Evolutionary conservation across 1,140 invertebrate genomes (phyloP).

Genomic region (Acromyrmex echinatior): DNA sequence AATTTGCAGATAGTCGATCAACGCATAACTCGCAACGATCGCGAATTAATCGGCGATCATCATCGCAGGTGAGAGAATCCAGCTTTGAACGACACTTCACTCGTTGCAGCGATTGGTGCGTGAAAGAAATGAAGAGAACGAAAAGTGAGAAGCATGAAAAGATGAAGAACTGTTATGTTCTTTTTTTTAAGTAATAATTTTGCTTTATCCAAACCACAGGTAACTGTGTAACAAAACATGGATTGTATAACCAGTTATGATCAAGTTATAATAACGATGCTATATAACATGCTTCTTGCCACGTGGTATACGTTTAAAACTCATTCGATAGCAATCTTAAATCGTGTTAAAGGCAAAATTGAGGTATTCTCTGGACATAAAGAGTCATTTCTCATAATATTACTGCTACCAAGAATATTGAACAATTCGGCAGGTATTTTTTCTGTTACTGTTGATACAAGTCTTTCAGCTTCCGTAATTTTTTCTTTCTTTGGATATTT

Average conservation of each 20-base stretch:
- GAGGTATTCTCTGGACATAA: not conserved
- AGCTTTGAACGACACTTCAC: constrained; percentile 55
- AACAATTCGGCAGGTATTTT: not conserved
- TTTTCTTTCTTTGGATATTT: not conserved
- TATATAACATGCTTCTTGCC: not conserved
- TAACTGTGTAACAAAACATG: constrained; percentile 17
- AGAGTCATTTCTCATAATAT: constrained; percentile 29
- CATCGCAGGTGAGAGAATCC: constrained; percentile 71
- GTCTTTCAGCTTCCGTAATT: not conserved
- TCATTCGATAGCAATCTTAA: constrained; percentile 22
- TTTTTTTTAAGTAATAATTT: constrained; percentile 27
- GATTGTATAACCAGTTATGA: constrained; percentile 47
- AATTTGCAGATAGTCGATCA: constrained; percentile 82
- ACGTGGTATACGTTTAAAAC: not conserved
- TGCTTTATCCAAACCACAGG: constrained; percentile 33
- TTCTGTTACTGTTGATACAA: not conserved
- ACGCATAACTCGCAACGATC: constrained; percentile 76
- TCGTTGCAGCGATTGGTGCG: not conserved
- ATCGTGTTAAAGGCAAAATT: not conserved
- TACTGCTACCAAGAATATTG: constrained; percentile 11
- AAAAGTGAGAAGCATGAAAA: not conserved
- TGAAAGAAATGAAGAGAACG: not conserved
- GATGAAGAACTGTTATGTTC: constrained; percentile 6
- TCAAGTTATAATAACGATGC: constrained; percentile 5
- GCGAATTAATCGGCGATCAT: constrained; percentile 84